These are phyloP conservation scores for Hyalella azteca DNA, from an alignment of 2,888 invertebrate genomes.

Conservation along the genomic window DNA sequence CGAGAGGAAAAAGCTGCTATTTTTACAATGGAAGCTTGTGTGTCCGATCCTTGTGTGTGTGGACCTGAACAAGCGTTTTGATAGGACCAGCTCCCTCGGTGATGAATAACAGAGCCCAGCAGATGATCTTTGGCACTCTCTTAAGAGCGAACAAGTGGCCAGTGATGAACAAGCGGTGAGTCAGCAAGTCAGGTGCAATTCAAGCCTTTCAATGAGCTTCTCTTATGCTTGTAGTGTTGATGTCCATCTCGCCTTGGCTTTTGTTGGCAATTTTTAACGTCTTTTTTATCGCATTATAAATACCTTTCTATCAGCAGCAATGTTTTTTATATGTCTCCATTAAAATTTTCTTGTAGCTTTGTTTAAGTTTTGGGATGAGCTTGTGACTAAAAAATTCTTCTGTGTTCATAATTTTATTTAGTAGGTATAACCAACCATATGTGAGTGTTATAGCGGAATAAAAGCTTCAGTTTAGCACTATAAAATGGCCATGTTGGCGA, in stretches of 20 bases:
- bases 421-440: too few relatives aligned
- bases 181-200: slow-evolving; percentile 28
- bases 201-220: slow-evolving; percentile 16
- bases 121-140: slow-evolving; percentile 34
- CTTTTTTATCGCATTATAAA: too few relatives aligned
- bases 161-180: slow-evolving; percentile 24
- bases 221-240: slow-evolving; percentile 1
- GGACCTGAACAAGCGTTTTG: slow-evolving; percentile 28
- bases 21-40: neutral
- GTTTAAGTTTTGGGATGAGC: too few relatives aligned
- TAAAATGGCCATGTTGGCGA: too few relatives aligned
- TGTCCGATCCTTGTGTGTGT: slow-evolving; percentile 18
- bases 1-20: neutral
- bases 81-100: slow-evolving; percentile 29
- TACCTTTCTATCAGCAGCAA: too few relatives aligned
- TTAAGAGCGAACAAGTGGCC: slow-evolving; percentile 15
- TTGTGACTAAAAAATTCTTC: too few relatives aligned
- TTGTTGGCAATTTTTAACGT: neutral
- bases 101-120: slow-evolving; percentile 9
- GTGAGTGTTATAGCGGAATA: too few relatives aligned
- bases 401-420: too few relatives aligned
- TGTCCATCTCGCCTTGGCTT: slow-evolving; percentile 6
- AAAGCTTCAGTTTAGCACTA: too few relatives aligned
- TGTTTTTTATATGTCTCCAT: too few relatives aligned
- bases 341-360: too few relatives aligned